Conservation (phyloP, 2,113 vertebrate species). For the Albula goreensis region DNA sequence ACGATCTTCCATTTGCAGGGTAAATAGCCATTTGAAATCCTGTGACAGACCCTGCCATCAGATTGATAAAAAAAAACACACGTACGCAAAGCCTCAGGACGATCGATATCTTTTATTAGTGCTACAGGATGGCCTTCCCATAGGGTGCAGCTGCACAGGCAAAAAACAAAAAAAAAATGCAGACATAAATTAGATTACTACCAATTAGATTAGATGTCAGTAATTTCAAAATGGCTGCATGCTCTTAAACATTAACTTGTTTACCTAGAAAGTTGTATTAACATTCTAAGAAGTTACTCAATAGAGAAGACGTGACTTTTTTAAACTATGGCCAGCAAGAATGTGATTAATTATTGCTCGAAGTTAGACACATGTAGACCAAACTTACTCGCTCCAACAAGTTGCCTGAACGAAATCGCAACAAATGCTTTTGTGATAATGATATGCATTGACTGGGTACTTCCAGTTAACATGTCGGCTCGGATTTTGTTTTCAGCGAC, state of each 20-base stretch:
- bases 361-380: too few species aligned
- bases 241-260: too few species aligned
- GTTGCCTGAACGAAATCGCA: background rate
- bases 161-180: too few species aligned
- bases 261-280: too few species aligned
- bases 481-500: background rate
- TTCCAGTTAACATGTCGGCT: background rate
- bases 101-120: background rate
- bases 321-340: background rate
- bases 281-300: too few species aligned
- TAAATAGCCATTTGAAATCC: slow-evolving; percentile 8
- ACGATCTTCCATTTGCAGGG: background rate
- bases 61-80: background rate
- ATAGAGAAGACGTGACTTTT: too few species aligned
- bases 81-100: background rate
- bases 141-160: background rate
- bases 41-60: background rate
- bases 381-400: background rate
- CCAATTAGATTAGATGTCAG: too few species aligned
- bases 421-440: background rate
- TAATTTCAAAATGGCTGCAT: too few species aligned
- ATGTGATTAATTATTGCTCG: background rate
- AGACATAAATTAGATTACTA: too few species aligned
- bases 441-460: background rate
- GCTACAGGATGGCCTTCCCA: background rate